phyloP scores from a whole-genome alignment of 2,113 vertebrate genomes.

The Hyperopisus bebe region DNA sequence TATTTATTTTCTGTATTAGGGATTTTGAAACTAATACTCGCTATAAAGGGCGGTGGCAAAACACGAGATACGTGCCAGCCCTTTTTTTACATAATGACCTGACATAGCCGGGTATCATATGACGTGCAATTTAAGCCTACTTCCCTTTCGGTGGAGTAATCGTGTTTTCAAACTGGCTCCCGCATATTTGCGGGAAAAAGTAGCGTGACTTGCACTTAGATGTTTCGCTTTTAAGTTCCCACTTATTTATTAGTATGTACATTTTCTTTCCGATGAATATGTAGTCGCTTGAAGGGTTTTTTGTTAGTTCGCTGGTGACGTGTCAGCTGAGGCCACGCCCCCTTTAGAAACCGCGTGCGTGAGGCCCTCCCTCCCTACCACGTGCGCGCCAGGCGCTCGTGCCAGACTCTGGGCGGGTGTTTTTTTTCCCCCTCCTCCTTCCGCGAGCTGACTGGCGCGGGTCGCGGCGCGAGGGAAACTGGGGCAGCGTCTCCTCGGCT shows the following conservation, averaged over 20 bases:
- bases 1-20: neutral
- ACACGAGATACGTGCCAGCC: constrained; percentile 35
- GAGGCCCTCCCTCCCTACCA: constrained; percentile 54
- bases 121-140: constrained; percentile 29
- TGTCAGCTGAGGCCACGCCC: constrained; percentile 42
- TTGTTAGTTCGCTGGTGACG: constrained; percentile 55
- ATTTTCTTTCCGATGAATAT: neutral
- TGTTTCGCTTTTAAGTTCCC: neutral
- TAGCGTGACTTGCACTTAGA: neutral
- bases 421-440: constrained; percentile 28
- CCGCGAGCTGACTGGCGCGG: constrained; percentile 45
- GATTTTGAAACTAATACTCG: neutral
- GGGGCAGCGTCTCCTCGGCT: constrained; percentile 51
- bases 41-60: constrained; percentile 61
- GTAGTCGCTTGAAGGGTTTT: neutral
- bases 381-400: constrained; percentile 63
- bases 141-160: constrained; percentile 2
- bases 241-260: neutral
- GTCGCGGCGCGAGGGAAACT: constrained; percentile 51
- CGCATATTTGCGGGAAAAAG: neutral
- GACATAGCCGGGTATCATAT: constrained; percentile 45
- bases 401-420: constrained; percentile 32
- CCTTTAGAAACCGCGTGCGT: constrained; percentile 24
- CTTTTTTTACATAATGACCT: constrained; percentile 54
- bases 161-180: neutral